Conservation (phyloP, 2,113 vertebrate species). For the Erinaceus europaeus region DNA sequence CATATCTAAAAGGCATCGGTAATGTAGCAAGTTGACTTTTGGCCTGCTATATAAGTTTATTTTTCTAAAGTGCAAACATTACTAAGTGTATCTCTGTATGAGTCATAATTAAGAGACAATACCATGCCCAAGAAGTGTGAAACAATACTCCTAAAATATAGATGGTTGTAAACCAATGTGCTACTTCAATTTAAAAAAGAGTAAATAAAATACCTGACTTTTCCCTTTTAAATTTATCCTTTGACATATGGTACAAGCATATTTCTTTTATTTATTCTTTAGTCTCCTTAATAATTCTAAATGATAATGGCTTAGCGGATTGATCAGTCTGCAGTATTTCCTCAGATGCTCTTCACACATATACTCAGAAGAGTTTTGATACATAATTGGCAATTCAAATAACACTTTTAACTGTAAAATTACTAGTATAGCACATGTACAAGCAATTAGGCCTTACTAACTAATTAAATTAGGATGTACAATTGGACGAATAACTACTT, state of each 20-base stretch:
- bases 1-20: neutral
- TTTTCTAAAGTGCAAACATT: neutral
- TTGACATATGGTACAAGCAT: neutral
- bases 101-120: neutral
- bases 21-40: neutral
- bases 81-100: neutral
- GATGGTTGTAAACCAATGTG: no score
- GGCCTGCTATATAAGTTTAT: neutral
- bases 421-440: neutral
- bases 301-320: neutral
- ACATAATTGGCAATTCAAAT: constrained; percentile 7
- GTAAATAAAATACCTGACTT: no score
- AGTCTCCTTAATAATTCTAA: neutral
- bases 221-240: neutral
- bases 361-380: neutral
- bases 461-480: neutral
- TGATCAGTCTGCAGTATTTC: neutral
- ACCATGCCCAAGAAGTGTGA: no score
- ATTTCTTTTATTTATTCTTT: neutral
- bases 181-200: no score
- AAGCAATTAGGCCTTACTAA: constrained; percentile 14
- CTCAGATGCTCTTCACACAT: neutral
- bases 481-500: no score
- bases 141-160: no score
- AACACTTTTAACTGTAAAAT: constrained; percentile 1